phyloP scores from a whole-genome alignment of 2,797 vertebrate species.

The Tiaroga cobitis region DNA sequence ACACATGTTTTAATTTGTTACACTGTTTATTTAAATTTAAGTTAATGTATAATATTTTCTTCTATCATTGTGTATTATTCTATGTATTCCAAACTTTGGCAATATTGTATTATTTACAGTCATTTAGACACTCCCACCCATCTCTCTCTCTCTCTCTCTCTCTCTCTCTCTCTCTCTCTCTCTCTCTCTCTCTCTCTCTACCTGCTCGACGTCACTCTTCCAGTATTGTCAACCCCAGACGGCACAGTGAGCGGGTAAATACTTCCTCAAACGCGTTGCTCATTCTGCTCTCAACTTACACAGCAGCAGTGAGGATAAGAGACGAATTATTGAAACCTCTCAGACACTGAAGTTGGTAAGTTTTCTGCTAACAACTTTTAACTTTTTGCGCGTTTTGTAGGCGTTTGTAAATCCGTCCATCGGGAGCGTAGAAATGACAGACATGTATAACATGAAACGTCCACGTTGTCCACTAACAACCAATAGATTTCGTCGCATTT shows the following conservation, averaged over 20 bases:
- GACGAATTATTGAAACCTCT: neutral
- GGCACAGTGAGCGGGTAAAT: slow-evolving; percentile 32
- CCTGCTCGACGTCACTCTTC: slow-evolving; percentile 75
- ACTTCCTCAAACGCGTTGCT: slow-evolving; percentile 59
- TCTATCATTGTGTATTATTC: too few species aligned
- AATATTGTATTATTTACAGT: too few species aligned
- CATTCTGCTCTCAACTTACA: slow-evolving; percentile 27
- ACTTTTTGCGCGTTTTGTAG: neutral
- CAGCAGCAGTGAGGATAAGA: neutral
- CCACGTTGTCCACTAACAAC: slow-evolving; percentile 17
- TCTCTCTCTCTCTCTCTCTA: slow-evolving; percentile 55
- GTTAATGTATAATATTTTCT: too few species aligned
- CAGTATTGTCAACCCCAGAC: slow-evolving; percentile 43
- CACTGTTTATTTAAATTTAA: too few species aligned
- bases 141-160: neutral
- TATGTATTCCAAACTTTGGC: too few species aligned
- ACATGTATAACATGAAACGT: neutral
- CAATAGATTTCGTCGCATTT: slow-evolving; percentile 17
- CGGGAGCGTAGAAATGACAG: neutral
- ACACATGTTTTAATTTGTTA: too few species aligned
- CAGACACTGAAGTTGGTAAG: slow-evolving; percentile 35
- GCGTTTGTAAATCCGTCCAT: neutral
- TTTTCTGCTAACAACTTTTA: neutral
- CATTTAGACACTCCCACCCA: too few species aligned
- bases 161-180: slow-evolving; percentile 27